Percentiles rank a stretch among this genome's conserved stretches.
Conservation (phyloP, 2,888 invertebrate species). For the Hydroisotoma schaefferi region DNA sequence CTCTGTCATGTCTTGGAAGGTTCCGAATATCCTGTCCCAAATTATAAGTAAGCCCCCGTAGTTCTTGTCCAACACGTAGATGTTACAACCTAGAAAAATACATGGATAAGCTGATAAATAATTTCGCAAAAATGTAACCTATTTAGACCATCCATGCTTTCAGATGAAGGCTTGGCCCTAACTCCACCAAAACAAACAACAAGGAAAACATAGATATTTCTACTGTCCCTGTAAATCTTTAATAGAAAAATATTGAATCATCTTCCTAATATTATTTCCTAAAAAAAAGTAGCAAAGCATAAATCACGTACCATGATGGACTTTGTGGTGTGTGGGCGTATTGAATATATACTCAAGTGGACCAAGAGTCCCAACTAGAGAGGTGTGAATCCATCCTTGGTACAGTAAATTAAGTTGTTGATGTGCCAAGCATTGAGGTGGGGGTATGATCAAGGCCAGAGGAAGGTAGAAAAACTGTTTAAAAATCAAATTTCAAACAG, state of each 20-base stretch:
- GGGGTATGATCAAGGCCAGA: slow-evolving; percentile 71
- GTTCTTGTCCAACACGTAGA: slow-evolving; percentile 88
- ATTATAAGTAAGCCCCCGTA: slow-evolving; percentile 87
- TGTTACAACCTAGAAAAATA: slow-evolving; percentile 81
- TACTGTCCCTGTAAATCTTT: too few species aligned
- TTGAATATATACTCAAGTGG: slow-evolving; percentile 82
- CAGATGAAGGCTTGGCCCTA: too few species aligned
- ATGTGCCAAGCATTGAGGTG: slow-evolving; percentile 75
- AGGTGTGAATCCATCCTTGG: slow-evolving; percentile 93
- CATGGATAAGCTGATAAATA: too few species aligned
- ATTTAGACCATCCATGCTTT: too few species aligned
- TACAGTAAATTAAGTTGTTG: slow-evolving; percentile 84
- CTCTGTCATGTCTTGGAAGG: slow-evolving; percentile 69
- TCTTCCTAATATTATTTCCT: neutral
- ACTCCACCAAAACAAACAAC: too few species aligned
- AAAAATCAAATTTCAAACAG: neutral
- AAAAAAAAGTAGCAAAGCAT: neutral
- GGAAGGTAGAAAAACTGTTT: slow-evolving; percentile 46
- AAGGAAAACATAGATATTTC: too few species aligned
- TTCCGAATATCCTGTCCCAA: slow-evolving; percentile 80
- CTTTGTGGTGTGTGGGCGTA: slow-evolving; percentile 84
- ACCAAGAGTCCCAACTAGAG: slow-evolving; percentile 72
- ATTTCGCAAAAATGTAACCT: too few species aligned
- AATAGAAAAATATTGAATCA: neutral
- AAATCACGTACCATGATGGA: slow-evolving; percentile 67